These are phyloP conservation scores for Cydia strobilella DNA, from an alignment of 1,140 invertebrate species.

Conservation along the genomic window DNA sequence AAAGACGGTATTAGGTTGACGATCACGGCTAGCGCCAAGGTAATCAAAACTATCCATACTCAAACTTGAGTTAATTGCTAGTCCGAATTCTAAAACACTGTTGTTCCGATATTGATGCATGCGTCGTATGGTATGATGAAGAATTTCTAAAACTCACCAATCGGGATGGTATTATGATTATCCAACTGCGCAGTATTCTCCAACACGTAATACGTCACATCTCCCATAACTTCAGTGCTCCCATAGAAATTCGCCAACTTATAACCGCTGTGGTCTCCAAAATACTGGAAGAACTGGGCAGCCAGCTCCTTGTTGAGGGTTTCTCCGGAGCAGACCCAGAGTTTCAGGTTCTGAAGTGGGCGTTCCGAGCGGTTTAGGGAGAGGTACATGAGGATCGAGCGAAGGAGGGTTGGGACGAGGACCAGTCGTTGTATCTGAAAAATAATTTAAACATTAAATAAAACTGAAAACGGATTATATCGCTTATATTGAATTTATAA, in stretches of 20 bases:
- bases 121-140: too few species aligned
- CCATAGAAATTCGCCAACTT: constrained; percentile 93
- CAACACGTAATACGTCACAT: constrained; percentile 72
- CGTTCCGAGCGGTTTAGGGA: constrained; percentile 74
- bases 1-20: too few species aligned
- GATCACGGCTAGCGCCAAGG: too few species aligned
- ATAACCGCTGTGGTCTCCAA: constrained; percentile 80
- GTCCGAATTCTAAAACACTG: too few species aligned
- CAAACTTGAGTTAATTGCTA: neutral
- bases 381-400: constrained; percentile 87
- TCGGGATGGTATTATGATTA: constrained; percentile 86
- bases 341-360: constrained; percentile 81
- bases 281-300: constrained; percentile 86
- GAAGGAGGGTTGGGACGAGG: constrained; percentile 90
- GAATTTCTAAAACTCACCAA: constrained; percentile 82
- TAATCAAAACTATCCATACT: neutral
- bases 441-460: too few species aligned
- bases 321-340: constrained; percentile 93
- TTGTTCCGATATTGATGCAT: too few species aligned
- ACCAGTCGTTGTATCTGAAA: constrained; percentile 87
- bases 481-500: too few species aligned
- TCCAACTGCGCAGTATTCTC: constrained; percentile 82
- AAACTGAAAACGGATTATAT: too few species aligned
- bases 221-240: constrained; percentile 87
- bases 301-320: constrained; percentile 84